Evolutionary conservation across 2,797 vertebrate species (phyloP).

Genomic region (Strix occidentalis): DNA sequence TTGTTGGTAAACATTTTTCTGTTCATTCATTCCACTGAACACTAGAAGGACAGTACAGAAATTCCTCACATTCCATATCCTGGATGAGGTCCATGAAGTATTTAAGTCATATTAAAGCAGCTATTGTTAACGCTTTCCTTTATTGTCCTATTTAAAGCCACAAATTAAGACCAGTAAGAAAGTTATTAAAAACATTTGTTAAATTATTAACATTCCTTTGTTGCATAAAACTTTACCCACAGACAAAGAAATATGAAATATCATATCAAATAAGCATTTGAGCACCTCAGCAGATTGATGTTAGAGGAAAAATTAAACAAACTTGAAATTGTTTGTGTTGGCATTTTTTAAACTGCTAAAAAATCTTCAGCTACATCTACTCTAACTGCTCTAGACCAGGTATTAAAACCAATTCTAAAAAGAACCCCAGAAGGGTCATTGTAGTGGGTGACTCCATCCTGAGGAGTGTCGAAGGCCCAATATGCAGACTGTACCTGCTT

Average conservation of each 20-base stretch:
- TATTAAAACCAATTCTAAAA: too few species aligned
- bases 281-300: neutral
- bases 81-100: neutral
- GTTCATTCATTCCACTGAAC: neutral
- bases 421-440: too few species aligned
- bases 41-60: neutral
- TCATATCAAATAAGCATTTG: neutral
- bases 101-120: conserved; percentile 21
- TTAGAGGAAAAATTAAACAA: neutral
- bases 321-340: neutral
- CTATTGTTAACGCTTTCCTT: conserved; percentile 38
- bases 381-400: neutral
- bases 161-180: neutral
- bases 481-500: too few species aligned
- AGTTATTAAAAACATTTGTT: conserved; percentile 24
- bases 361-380: neutral
- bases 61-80: conserved; percentile 26
- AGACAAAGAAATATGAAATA: neutral
- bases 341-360: neutral
- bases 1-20: neutral
- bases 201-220: conserved; percentile 23
- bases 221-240: neutral
- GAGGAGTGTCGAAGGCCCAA: too few species aligned
- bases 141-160: conserved; percentile 5
- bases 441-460: too few species aligned